Evolutionary conservation across 2,888 invertebrate species (phyloP).

Genomic region (Pterostichus madidus): DNA sequence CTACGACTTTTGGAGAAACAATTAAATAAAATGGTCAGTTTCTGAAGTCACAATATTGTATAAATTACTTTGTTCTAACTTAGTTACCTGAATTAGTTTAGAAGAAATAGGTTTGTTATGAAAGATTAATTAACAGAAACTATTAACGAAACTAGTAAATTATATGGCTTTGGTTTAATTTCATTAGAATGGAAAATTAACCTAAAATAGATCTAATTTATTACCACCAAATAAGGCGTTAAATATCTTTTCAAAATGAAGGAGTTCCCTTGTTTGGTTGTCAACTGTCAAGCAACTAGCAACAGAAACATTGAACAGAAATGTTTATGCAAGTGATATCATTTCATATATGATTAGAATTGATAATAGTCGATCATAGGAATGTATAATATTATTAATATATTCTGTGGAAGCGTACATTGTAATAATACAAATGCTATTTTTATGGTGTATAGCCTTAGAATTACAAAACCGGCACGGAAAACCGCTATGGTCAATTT

Average conservation of each 20-base stretch:
- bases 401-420: slow-evolving; percentile 18
- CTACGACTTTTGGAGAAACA: not conserved
- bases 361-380: slow-evolving; percentile 3
- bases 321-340: slow-evolving; percentile 32
- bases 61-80: not conserved
- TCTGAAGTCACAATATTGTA: slow-evolving; percentile 14
- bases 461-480: slow-evolving; percentile 51
- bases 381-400: slow-evolving; percentile 30
- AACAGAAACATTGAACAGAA: not conserved
- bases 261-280: too few species aligned
- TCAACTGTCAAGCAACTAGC: too few species aligned
- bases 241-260: too few species aligned
- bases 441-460: slow-evolving; percentile 43
- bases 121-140: not conserved
- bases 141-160: slow-evolving; percentile 7
- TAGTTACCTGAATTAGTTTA: not conserved
- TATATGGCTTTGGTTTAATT: slow-evolving; percentile 6
- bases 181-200: slow-evolving; percentile 31
- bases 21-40: not conserved
- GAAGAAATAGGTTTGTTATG: not conserved
- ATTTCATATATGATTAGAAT: slow-evolving; percentile 24
- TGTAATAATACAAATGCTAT: slow-evolving; percentile 42
- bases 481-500: slow-evolving; percentile 52
- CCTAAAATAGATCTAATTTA: slow-evolving; percentile 13
- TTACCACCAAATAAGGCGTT: not conserved